Percentiles rank a stretch among this genome's conserved stretches.
These are phyloP conservation scores for cattle (Bos taurus) DNA, from an alignment of 2,113 vertebrate genomes.

Conservation along the genomic window ARS-UCD2.0 NC_037349.1:28364001-28364500, in stretches of 20 bases:
- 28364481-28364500: background rate
- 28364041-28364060: background rate
- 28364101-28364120: background rate
- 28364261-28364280: background rate
- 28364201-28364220: background rate
- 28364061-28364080: background rate
- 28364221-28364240: background rate
- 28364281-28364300: background rate
- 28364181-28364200: background rate
- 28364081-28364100: fast-evolving
- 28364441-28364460: background rate
- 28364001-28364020: background rate
- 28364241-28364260: background rate
- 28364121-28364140: background rate
- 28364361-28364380: background rate
- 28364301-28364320: background rate
- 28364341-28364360: background rate
- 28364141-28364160: background rate
- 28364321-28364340: background rate
- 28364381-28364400: background rate
- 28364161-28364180: background rate
- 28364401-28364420: background rate
- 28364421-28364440: background rate
- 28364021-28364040: background rate
- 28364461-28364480: background rate